Conservation (phyloP, 2,888 invertebrate species). For the Hemicrepidius hirtus region DNA sequence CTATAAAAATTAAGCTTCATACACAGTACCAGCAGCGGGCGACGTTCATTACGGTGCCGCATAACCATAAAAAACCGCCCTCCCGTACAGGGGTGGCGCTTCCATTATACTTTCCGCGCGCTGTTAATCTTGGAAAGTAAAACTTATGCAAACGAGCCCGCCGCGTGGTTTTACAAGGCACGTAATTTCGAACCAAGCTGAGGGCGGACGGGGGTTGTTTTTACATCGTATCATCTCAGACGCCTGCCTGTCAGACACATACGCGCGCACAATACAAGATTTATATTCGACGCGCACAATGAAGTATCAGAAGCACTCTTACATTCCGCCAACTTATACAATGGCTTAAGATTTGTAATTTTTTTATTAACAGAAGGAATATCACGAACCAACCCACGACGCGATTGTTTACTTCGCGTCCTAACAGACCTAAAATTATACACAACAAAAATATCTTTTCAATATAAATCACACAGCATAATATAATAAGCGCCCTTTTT, state of each 20-base stretch:
- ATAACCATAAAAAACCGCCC: slow-evolving; percentile 69
- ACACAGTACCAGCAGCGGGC: slow-evolving; percentile 65
- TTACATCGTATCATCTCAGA: slow-evolving; percentile 65
- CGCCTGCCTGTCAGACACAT: slow-evolving; percentile 66
- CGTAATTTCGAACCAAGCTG: slow-evolving; percentile 66
- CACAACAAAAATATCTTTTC: too few species aligned
- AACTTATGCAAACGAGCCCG: slow-evolving; percentile 72
- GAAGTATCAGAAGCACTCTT: slow-evolving; percentile 58
- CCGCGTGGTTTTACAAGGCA: slow-evolving; percentile 72
- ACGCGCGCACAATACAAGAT: slow-evolving; percentile 68
- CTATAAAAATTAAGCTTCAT: slow-evolving; percentile 71
- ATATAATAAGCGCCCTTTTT: too few species aligned
- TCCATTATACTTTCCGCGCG: slow-evolving; percentile 71
- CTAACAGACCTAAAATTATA: too few species aligned
- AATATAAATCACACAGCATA: too few species aligned
- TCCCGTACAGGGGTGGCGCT: slow-evolving; percentile 60
- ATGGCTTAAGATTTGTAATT: slow-evolving; percentile 46
- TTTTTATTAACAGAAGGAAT: slow-evolving; percentile 25
- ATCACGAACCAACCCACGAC: too few species aligned
- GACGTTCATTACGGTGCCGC: slow-evolving; percentile 69
- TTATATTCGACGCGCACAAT: slow-evolving; percentile 63
- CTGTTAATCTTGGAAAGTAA: slow-evolving; percentile 72
- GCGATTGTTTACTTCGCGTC: too few species aligned
- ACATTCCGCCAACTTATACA: slow-evolving; percentile 46
- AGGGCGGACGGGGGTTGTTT: slow-evolving; percentile 61